Evolutionary conservation across 1,140 invertebrate species (phyloP), one percentile per base, ranked within the genome.

Genomic region (Helicoverpa zea): DNA sequence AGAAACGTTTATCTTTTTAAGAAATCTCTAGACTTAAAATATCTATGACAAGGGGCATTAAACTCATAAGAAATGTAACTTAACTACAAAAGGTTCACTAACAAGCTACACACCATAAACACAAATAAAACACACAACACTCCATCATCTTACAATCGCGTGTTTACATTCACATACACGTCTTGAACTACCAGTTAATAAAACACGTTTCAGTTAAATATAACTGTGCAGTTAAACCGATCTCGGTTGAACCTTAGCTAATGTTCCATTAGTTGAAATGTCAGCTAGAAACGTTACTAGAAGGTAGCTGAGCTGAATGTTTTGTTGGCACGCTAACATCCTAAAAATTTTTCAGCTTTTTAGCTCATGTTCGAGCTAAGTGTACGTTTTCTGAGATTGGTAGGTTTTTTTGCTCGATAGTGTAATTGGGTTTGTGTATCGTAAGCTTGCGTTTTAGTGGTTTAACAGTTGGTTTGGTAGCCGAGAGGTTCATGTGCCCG

Each of bases 241-340:
- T 61, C 49, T 52, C 47, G 12, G 59, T 66, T 66, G 49, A 77
- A 77, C 75, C 75, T 61, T 63, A 51, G 59, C 58, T 77, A 77
- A 77, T 77, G 75, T 56, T n/a, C 61, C 75, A 77, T 77, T 77
- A 77, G 75, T 77, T 77, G 29, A 66, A 76, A 76, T 61, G 58
- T 76, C 59, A 76, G 75, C 75, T 66, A 29, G 54, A 43, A 18
- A 14, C 13, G 63, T 16, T 49, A 63, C 73, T 75, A 18, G 54
- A 14, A 43, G 47, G 13, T 11, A 54, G 49, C 54, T 23, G 68
- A 29, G 0, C 49, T 54, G 30, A 72, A 72, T 72, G 49, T 23
- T 72, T 59, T 63, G 58, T 76, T 51, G 61, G 61, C 75, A 77
- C 75, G 75, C 75, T 29, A 77, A 7, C 49, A 49, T 61, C 2